phyloP scores from a whole-genome alignment of 2,888 invertebrate genomes.

The Heliconius ismenius region DNA sequence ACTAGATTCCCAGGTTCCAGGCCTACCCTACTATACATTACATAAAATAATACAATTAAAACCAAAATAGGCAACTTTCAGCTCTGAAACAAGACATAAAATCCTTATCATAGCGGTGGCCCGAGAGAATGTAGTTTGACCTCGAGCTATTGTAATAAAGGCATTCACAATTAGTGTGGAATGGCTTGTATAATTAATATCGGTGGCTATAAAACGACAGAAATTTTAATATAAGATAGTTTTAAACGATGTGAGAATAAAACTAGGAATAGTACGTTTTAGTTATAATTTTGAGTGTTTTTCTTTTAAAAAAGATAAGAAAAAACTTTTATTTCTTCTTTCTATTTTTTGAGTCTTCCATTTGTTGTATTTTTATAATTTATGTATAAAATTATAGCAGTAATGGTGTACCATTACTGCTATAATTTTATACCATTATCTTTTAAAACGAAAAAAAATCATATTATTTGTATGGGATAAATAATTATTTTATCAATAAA shows the following conservation, averaged over 20 bases:
- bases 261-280: not conserved
- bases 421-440: too few relatives aligned
- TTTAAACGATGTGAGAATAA: conserved; percentile 10
- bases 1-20: too few relatives aligned
- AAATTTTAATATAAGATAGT: conserved; percentile 16
- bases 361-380: too few relatives aligned
- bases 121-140: conserved; percentile 18
- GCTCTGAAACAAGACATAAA: conserved; percentile 6
- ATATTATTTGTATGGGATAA: too few relatives aligned
- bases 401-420: too few relatives aligned
- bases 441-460: too few relatives aligned
- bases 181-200: conserved; percentile 24
- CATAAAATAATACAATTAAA: not conserved
- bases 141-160: conserved; percentile 23
- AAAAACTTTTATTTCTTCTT: not conserved
- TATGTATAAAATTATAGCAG: too few relatives aligned
- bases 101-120: conserved; percentile 12
- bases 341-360: too few relatives aligned
- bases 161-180: conserved; percentile 27
- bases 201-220: conserved; percentile 12
- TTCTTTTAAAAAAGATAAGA: not conserved
- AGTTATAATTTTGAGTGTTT: not conserved
- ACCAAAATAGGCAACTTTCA: not conserved
- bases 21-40: not conserved
- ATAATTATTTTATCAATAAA: too few relatives aligned